Evolutionary conservation across 1,140 invertebrate genomes (phyloP).

Genomic region (Trissolcus basalis): DNA sequence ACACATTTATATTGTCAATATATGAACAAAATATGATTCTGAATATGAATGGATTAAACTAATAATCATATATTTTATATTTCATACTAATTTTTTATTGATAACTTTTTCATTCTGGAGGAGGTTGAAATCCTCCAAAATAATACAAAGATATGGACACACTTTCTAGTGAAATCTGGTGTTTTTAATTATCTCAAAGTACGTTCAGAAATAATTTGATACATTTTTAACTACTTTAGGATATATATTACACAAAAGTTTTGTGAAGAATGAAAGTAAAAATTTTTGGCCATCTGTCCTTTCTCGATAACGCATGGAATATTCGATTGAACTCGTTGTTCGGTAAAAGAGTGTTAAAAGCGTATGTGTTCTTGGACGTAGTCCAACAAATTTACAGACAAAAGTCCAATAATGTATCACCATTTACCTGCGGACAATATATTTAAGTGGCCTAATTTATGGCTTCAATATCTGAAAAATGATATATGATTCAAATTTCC

Average conservation of each 20-base stretch:
- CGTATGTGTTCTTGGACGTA: slow-evolving; percentile 28
- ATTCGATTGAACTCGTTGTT: slow-evolving; percentile 26
- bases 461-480: slow-evolving; percentile 9
- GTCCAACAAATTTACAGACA: slow-evolving; percentile 41
- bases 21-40: no score
- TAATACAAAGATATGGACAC: no score
- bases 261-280: slow-evolving; percentile 4
- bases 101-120: no score
- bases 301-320: slow-evolving; percentile 11
- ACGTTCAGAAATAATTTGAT: no score
- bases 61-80: no score
- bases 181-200: no score
- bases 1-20: no score
- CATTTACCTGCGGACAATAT: slow-evolving; percentile 22
- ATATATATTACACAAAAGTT: background rate
- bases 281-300: background rate
- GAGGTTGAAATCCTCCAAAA: no score
- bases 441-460: slow-evolving; percentile 28
- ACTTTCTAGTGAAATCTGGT: no score
- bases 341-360: slow-evolving; percentile 39
- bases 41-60: no score
- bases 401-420: slow-evolving; percentile 39
- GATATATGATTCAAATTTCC: background rate
- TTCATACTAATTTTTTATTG: no score
- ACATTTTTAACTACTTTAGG: background rate